phyloP scores from a whole-genome alignment of 2,888 invertebrate genomes.

The Brassicogethes aeneus region DNA sequence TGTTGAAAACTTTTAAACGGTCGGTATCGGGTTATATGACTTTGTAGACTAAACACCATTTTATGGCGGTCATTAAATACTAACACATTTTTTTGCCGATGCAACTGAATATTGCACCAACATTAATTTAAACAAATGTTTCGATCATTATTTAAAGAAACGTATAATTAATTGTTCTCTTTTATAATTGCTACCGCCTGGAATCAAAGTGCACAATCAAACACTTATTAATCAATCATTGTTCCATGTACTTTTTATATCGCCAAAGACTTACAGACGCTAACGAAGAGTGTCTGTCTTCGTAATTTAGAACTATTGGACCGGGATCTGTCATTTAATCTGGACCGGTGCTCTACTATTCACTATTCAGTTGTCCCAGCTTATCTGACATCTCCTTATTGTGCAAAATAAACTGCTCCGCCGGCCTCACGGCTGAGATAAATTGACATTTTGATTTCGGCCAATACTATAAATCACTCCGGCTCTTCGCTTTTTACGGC shows the following conservation, averaged over 20 bases:
- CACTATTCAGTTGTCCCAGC: constrained; percentile 29
- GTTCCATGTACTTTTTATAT: neutral
- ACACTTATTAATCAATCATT: neutral
- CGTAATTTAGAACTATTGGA: constrained; percentile 34
- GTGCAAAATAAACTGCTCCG: neutral
- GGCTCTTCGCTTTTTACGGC: neutral
- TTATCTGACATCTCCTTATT: neutral
- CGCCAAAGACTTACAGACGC: too few species aligned
- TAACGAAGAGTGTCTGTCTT: constrained; percentile 32
- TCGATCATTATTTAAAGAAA: too few species aligned
- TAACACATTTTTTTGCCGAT: too few species aligned
- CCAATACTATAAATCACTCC: constrained; percentile 17
- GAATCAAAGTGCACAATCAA: neutral
- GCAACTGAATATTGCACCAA: too few species aligned
- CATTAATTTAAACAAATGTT: too few species aligned
- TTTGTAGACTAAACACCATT: neutral
- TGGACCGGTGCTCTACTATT: constrained; percentile 23
- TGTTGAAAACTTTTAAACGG: neutral
- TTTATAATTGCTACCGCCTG: too few species aligned
- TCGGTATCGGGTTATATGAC: neutral
- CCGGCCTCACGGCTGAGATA: constrained; percentile 7
- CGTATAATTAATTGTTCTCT: too few species aligned
- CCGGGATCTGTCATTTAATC: constrained; percentile 33
- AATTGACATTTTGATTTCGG: constrained; percentile 21
- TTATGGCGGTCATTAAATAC: neutral